A percentile compares a stretch with the other conserved stretches of the same genome.
Conservation (phyloP, 2,888 invertebrate species). For the Thera britannica region DNA sequence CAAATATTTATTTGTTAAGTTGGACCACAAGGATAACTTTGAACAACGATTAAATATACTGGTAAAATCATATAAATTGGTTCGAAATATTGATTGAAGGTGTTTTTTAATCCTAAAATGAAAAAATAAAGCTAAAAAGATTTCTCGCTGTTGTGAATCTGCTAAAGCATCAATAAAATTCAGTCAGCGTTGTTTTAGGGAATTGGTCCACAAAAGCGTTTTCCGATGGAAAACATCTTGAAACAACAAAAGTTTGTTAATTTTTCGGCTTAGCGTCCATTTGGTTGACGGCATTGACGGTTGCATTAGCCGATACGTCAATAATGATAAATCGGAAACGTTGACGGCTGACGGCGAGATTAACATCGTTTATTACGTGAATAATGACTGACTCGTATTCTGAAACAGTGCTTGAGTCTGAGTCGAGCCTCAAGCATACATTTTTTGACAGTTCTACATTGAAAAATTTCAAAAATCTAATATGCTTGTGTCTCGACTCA, state of each 20-base stretch:
- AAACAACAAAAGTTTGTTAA: constrained; percentile 44
- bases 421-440: no score
- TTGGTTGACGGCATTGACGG: constrained; percentile 62
- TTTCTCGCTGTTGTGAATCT: constrained; percentile 28
- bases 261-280: constrained; percentile 45
- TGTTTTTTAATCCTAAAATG: neutral
- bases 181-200: constrained; percentile 36
- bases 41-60: no score
- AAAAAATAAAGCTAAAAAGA: neutral
- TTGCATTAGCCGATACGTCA: constrained; percentile 58
- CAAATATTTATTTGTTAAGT: no score
- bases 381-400: neutral
- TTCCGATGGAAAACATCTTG: constrained; percentile 39
- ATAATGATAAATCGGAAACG: constrained; percentile 32
- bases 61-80: no score
- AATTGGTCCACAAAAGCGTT: constrained; percentile 40
- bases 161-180: constrained; percentile 31
- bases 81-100: no score
- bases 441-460: no score
- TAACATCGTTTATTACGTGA: constrained; percentile 19
- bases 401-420: no score
- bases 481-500: no score
- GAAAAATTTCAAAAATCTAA: no score
- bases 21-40: no score
- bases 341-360: constrained; percentile 27